Evolutionary conservation across 2,797 vertebrate genomes (phyloP).

Genomic region (Phyllotis vaccarum): DNA sequence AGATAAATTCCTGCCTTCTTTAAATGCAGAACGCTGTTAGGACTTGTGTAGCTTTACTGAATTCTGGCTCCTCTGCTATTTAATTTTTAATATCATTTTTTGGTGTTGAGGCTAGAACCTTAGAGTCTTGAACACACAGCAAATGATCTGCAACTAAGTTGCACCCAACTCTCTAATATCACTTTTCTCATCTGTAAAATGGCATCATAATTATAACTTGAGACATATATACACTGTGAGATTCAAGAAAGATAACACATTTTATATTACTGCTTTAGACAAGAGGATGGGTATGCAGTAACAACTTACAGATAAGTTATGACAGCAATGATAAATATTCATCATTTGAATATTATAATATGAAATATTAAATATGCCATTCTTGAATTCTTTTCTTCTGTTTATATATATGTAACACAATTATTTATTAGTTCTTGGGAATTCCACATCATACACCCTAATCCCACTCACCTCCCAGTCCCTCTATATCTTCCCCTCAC

Average conservation of each 20-base stretch:
- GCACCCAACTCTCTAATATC: no score
- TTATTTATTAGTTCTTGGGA: not conserved
- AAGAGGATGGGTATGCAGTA: not conserved
- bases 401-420: not conserved
- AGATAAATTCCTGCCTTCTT: not conserved
- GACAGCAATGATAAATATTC: not conserved
- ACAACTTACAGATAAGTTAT: not conserved
- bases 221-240: not conserved
- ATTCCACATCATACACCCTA: not conserved
- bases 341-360: constrained; percentile 21
- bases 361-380: not conserved
- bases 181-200: constrained; percentile 35
- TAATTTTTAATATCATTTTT: not conserved
- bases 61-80: not conserved
- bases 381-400: not conserved
- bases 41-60: not conserved
- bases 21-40: not conserved
- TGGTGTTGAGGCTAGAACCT: not conserved
- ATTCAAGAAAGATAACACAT: not conserved
- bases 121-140: not conserved
- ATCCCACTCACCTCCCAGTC: not conserved
- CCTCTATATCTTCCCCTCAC: not conserved
- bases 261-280: not conserved
- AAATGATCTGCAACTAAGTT: not conserved
- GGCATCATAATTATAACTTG: not conserved